Evolutionary conservation across 1,140 invertebrate species (phyloP).

Genomic region (Brachionus calyciflorus): DNA sequence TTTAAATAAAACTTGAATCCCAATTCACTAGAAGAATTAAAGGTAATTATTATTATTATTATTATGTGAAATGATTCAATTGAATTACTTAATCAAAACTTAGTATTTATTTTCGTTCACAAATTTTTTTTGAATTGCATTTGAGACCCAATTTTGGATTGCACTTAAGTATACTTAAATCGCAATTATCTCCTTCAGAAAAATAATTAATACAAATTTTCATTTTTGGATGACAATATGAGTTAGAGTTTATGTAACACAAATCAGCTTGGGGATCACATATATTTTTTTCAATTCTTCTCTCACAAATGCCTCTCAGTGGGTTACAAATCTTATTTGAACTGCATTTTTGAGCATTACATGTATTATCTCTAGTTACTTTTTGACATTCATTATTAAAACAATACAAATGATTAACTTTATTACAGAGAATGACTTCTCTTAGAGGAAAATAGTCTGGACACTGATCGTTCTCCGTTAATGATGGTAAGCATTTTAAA

Average conservation of each 20-base stretch:
- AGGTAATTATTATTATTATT: too few relatives aligned
- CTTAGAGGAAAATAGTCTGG: background rate
- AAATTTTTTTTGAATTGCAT: background rate
- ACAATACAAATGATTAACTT: background rate
- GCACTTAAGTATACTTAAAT: background rate
- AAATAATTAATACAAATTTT: background rate
- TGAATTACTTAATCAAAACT: too few relatives aligned
- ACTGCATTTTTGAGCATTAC: background rate
- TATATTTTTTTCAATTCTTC: background rate
- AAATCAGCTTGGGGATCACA: background rate
- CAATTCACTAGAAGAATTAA: too few relatives aligned
- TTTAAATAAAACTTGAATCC: too few relatives aligned
- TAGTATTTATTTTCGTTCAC: too few relatives aligned
- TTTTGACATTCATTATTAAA: slow-evolving; percentile 15
- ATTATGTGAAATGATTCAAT: too few relatives aligned
- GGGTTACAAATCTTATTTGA: background rate
- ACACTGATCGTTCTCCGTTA: background rate
- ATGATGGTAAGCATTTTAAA: background rate
- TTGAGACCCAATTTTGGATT: background rate
- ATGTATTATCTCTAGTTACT: background rate
- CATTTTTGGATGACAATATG: slow-evolving; percentile 17
- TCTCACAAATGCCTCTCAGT: background rate
- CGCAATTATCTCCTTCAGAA: background rate
- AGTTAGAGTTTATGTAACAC: slow-evolving; percentile 3
- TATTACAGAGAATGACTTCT: slow-evolving; percentile 24